Evolutionary conservation across 2,797 vertebrate genomes (phyloP).

Genomic region (Sphaeramia orbicularis): DNA sequence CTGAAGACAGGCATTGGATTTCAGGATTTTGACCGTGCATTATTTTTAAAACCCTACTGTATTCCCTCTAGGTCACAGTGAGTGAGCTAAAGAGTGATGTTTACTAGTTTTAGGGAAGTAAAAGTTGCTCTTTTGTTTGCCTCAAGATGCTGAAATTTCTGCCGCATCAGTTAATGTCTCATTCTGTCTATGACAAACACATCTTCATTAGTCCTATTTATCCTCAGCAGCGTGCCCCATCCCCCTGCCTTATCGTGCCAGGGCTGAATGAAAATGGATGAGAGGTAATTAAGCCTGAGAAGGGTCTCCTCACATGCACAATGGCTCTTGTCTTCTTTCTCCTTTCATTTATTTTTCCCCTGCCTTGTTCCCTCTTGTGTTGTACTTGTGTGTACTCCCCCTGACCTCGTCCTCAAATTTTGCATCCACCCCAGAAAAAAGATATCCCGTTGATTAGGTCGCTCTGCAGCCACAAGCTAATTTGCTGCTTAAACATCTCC

Average conservation of each 20-base stretch:
- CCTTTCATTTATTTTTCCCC: slow-evolving; percentile 13
- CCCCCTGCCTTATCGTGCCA: slow-evolving; percentile 39
- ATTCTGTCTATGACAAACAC: slow-evolving; percentile 34
- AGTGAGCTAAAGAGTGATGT: slow-evolving; percentile 9
- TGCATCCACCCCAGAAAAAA: slow-evolving; percentile 29
- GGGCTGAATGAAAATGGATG: slow-evolving; percentile 66
- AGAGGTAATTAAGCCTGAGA: slow-evolving; percentile 73
- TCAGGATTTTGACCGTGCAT: background rate
- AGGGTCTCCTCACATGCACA: slow-evolving; percentile 60
- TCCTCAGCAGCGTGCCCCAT: slow-evolving; percentile 29
- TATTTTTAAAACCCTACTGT: slow-evolving; percentile 27
- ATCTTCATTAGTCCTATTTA: slow-evolving; percentile 59
- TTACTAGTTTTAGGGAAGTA: slow-evolving; percentile 8
- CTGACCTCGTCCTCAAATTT: slow-evolving; percentile 46
- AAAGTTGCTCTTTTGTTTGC: slow-evolving; percentile 7
- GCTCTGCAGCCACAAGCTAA: slow-evolving; percentile 51
- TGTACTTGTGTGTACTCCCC: slow-evolving; percentile 39
- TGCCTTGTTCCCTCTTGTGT: slow-evolving; percentile 39
- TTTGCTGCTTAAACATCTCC: slow-evolving; percentile 70
- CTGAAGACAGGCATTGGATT: slow-evolving; percentile 26
- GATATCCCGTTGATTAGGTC: slow-evolving; percentile 51
- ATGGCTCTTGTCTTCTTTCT: slow-evolving; percentile 53
- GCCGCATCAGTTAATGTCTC: slow-evolving; percentile 14
- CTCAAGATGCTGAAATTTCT: slow-evolving; percentile 10
- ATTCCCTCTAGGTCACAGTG: slow-evolving; percentile 23